phyloP scores from a whole-genome alignment of 2,888 invertebrate genomes.

The Coelopa pilipes region DNA sequence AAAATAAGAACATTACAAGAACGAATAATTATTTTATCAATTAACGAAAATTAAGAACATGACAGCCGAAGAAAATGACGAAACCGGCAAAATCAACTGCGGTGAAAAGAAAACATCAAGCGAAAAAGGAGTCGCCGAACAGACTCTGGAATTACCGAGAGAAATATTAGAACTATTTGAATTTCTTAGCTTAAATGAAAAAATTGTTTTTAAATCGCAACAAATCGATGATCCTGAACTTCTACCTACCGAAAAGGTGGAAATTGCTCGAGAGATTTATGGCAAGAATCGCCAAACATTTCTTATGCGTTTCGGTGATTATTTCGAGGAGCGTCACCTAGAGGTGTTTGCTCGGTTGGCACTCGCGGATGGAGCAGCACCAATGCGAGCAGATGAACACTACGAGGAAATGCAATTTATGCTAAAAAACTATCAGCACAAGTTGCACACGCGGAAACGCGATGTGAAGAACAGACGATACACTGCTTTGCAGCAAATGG shows the following conservation, averaged over 20 bases:
- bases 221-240: conserved; percentile 83
- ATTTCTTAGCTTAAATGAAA: conserved; percentile 54
- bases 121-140: conserved; percentile 6
- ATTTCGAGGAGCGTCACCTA: conserved; percentile 76
- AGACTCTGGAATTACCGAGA: conserved; percentile 40
- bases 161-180: conserved; percentile 56
- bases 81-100: conserved; percentile 36
- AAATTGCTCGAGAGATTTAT: conserved; percentile 75
- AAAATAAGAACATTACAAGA: no score
- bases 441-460: conserved; percentile 69
- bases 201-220: conserved; percentile 80
- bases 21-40: no score
- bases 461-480: conserved; percentile 83
- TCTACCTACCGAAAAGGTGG: conserved; percentile 74
- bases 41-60: background rate
- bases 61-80: conserved; percentile 33
- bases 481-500: conserved; percentile 80
- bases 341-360: conserved; percentile 71
- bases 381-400: conserved; percentile 52
- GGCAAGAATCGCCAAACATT: conserved; percentile 77
- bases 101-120: background rate
- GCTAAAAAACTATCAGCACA: conserved; percentile 72
- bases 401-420: conserved; percentile 74
- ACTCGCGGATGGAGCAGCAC: conserved; percentile 54
- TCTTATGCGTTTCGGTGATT: conserved; percentile 80